Evolutionary conservation across 2,888 invertebrate genomes (phyloP).

Genomic region (Hemistola chrysoprasaria): DNA sequence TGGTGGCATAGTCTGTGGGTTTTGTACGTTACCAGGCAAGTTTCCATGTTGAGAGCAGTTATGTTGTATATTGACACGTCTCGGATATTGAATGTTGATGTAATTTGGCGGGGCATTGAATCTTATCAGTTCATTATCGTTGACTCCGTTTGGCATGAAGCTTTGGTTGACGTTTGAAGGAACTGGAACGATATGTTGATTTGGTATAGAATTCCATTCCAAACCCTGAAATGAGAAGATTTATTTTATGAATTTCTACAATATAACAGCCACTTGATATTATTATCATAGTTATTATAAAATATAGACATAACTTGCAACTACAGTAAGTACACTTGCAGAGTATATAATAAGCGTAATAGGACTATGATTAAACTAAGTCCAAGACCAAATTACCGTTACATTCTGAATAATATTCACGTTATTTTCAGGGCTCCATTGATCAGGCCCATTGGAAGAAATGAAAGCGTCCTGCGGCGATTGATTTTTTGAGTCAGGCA

Average conservation of each 20-base stretch:
- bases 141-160: slow-evolving; percentile 1
- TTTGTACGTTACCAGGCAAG: slow-evolving; percentile 22
- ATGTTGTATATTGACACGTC: slow-evolving; percentile 10
- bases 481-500: slow-evolving; percentile 31
- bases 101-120: slow-evolving; percentile 24
- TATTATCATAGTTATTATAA: too few relatives aligned
- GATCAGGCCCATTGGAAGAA: slow-evolving; percentile 33
- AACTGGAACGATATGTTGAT: slow-evolving; percentile 1
- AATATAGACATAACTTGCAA: too few relatives aligned
- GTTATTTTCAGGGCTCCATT: slow-evolving; percentile 36
- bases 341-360: too few relatives aligned
- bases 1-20: slow-evolving; percentile 9
- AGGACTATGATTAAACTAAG: too few relatives aligned
- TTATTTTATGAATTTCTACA: too few relatives aligned
- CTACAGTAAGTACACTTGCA: too few relatives aligned
- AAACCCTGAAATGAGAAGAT: slow-evolving; percentile 40
- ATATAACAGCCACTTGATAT: too few relatives aligned
- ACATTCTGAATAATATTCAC: slow-evolving; percentile 22
- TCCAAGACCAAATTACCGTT: slow-evolving; percentile 35
- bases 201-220: slow-evolving; percentile 36
- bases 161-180: slow-evolving; percentile 2
- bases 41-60: slow-evolving; percentile 20
- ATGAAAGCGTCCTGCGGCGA: slow-evolving; percentile 21
- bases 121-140: neutral
- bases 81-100: slow-evolving; percentile 19